Evolutionary conservation across 1,140 invertebrate species (phyloP).

Genomic region (Sitobion miscanthi): DNA sequence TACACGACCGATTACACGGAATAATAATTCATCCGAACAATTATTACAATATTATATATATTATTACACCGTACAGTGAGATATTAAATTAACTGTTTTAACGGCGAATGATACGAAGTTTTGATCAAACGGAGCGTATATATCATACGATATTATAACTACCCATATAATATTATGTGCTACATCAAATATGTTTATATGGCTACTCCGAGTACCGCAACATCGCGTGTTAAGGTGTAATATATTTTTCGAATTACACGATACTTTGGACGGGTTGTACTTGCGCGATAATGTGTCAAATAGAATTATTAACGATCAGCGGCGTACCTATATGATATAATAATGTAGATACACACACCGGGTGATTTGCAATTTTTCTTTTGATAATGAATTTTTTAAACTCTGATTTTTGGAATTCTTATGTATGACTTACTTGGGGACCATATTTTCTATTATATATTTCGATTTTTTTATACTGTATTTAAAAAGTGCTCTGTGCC

Average conservation of each 20-base stretch:
- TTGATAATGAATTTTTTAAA: not conserved
- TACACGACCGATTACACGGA: not conserved
- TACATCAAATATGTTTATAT: not conserved
- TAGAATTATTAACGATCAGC: constrained; percentile 21
- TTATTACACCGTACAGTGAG: not conserved
- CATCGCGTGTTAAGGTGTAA: constrained; percentile 2
- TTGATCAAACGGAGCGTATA: not conserved
- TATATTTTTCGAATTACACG: constrained; percentile 5
- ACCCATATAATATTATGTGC: not conserved
- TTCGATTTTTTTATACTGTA: too few species aligned
- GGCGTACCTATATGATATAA: not conserved
- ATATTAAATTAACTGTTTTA: not conserved
- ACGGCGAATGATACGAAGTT: not conserved
- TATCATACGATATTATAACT: not conserved
- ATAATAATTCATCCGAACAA: not conserved
- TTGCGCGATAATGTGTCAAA: constrained; percentile 12
- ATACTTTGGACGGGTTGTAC: not conserved
- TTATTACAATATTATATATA: not conserved
- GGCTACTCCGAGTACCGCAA: not conserved
- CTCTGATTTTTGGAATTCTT: not conserved
- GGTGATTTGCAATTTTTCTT: not conserved
- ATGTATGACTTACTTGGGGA: not conserved
- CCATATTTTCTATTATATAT: too few species aligned
- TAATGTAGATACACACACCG: not conserved
- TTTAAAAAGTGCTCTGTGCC: too few species aligned